phyloP scores from a whole-genome alignment of 2,797 vertebrate species.

The Tiaroga cobitis region DNA sequence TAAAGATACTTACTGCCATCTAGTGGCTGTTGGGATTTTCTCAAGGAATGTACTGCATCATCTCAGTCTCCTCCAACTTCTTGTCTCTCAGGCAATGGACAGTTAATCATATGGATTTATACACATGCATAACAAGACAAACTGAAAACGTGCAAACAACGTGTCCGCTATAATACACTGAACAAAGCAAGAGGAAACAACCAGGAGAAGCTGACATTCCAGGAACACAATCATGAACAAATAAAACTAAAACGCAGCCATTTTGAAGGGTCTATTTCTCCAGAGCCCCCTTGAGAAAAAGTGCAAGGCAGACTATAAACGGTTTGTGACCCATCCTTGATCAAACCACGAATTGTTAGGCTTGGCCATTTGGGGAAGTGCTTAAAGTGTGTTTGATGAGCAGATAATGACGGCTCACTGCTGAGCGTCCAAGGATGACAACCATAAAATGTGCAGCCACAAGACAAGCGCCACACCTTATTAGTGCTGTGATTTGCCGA shows the following conservation, averaged over 20 bases:
- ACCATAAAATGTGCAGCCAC: slow-evolving; percentile 66
- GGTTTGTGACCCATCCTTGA: slow-evolving; percentile 72
- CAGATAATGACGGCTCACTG: slow-evolving; percentile 76
- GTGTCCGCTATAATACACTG: neutral
- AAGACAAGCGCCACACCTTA: slow-evolving; percentile 70
- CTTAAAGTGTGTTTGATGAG: slow-evolving; percentile 75
- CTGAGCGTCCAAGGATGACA: slow-evolving; percentile 71
- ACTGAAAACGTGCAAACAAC: neutral
- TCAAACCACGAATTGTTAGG: slow-evolving; percentile 77
- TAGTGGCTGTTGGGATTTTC: slow-evolving; percentile 70
- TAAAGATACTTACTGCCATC: slow-evolving; percentile 76
- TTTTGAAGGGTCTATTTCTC: slow-evolving; percentile 64
- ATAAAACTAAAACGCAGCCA: slow-evolving; percentile 61
- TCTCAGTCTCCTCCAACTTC: slow-evolving; percentile 17
- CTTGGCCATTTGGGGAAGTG: slow-evolving; percentile 67
- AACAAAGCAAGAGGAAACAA: neutral
- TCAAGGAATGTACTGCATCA: slow-evolving; percentile 50
- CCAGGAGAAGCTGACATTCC: neutral
- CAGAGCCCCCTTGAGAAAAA: slow-evolving; percentile 65
- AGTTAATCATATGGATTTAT: slow-evolving; percentile 15
- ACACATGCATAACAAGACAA: neutral
- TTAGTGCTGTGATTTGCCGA: slow-evolving; percentile 75
- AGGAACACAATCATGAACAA: slow-evolving; percentile 46
- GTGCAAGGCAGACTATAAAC: slow-evolving; percentile 67
- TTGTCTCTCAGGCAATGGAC: neutral